A percentile compares a stretch with the other conserved stretches of the same genome.
phyloP scores from a whole-genome alignment of 1,140 invertebrate genomes.

The Dendrolimus kikuchii region DNA sequence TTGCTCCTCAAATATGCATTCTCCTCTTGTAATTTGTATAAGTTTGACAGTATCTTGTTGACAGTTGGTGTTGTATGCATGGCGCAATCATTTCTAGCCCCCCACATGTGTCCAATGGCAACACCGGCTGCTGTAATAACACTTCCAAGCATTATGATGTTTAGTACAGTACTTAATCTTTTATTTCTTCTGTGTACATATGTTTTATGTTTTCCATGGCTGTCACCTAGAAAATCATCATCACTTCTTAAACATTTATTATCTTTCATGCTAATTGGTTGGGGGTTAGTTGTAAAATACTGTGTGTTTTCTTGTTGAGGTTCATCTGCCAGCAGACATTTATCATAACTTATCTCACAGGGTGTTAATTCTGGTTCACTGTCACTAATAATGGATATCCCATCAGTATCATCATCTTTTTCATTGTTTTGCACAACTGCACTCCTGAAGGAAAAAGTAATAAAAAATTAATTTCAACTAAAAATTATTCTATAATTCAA shows the following conservation, averaged over 20 bases:
- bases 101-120: slow-evolving; percentile 68
- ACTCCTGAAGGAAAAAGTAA: slow-evolving; percentile 17
- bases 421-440: slow-evolving; percentile 25
- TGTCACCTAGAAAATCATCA: slow-evolving; percentile 42
- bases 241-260: slow-evolving; percentile 28
- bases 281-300: slow-evolving; percentile 23
- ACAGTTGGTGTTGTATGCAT: slow-evolving; percentile 45
- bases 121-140: slow-evolving; percentile 63
- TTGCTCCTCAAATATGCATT: slow-evolving; percentile 60
- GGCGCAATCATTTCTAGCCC: slow-evolving; percentile 59
- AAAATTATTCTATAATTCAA: slow-evolving; percentile 1
- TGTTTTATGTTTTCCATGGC: slow-evolving; percentile 49
- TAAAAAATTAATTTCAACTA: neutral
- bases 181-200: slow-evolving; percentile 69
- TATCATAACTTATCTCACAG: slow-evolving; percentile 28
- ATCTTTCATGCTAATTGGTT: slow-evolving; percentile 19
- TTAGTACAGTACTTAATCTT: slow-evolving; percentile 58
- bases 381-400: slow-evolving; percentile 63
- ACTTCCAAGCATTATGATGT: slow-evolving; percentile 63
- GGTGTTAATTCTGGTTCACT: slow-evolving; percentile 49
- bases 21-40: slow-evolving; percentile 68
- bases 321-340: slow-evolving; percentile 29
- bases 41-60: slow-evolving; percentile 63
- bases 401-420: slow-evolving; percentile 65
- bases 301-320: slow-evolving; percentile 26